Evolutionary conservation across 2,113 vertebrate genomes (phyloP).

Genomic region (Aplodontia rufa): DNA sequence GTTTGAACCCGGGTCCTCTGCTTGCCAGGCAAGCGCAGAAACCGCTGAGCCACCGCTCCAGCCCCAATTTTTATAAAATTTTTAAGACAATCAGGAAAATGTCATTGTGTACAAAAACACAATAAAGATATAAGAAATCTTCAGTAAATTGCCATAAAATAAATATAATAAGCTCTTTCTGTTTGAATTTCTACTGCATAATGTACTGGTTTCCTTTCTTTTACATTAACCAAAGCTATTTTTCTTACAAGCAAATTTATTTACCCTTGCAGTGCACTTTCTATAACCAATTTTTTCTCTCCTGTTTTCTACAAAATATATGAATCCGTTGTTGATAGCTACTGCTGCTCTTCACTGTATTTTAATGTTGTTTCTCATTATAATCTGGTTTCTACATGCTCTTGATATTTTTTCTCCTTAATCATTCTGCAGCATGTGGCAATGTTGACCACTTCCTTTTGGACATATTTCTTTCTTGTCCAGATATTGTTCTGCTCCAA

Average conservation of each 20-base stretch:
- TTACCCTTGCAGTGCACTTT: background rate
- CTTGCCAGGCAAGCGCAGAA: too few species aligned
- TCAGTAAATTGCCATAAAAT: background rate
- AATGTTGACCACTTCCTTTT: background rate
- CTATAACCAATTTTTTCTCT: background rate
- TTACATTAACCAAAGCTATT: background rate
- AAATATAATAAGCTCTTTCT: background rate
- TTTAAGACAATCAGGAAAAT: background rate
- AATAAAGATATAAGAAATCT: background rate
- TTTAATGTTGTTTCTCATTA: background rate
- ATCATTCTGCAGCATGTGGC: background rate
- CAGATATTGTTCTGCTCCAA: background rate
- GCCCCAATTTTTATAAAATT: slow-evolving; percentile 10
- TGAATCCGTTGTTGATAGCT: background rate
- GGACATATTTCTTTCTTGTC: background rate
- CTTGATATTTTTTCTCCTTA: background rate
- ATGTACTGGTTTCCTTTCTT: background rate
- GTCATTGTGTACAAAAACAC: background rate
- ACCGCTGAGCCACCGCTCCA: too few species aligned
- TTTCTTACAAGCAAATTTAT: background rate
- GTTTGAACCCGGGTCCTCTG: too few species aligned
- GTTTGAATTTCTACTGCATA: background rate
- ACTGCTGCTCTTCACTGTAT: background rate
- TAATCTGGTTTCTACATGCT: background rate
- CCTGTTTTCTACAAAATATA: background rate